Evolutionary conservation across 2,888 invertebrate genomes (phyloP).

Genomic region (Galeopsomyia nigrocyanea): DNA sequence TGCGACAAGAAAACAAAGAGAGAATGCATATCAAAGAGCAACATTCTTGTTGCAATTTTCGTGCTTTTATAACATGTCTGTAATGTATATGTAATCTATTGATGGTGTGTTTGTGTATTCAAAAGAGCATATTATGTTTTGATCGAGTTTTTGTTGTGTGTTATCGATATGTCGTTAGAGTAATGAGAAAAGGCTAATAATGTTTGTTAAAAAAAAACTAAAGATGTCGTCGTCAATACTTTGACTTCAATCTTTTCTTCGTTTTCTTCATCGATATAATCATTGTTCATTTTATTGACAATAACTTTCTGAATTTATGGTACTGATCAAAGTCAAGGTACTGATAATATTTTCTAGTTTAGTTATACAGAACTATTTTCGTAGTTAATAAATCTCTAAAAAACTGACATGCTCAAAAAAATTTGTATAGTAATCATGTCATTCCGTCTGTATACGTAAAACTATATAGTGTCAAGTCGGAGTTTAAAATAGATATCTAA

Average conservation of each 20-base stretch:
- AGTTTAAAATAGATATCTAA: constrained; percentile 14
- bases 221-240: too few species aligned
- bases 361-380: neutral
- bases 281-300: too few species aligned
- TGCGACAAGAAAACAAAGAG: constrained; percentile 65
- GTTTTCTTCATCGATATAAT: too few species aligned
- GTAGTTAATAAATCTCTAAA: constrained; percentile 9
- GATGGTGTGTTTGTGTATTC: constrained; percentile 33
- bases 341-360: neutral
- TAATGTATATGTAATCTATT: constrained; percentile 20
- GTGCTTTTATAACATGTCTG: constrained; percentile 51
- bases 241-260: too few species aligned
- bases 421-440: constrained; percentile 31
- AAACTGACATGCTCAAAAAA: constrained; percentile 43
- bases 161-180: too few species aligned
- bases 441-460: constrained; percentile 25
- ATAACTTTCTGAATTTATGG: too few species aligned
- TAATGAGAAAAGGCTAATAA: too few species aligned
- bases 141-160: neutral
- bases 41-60: constrained; percentile 42
- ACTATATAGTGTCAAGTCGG: too few species aligned
- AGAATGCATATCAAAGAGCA: constrained; percentile 61
- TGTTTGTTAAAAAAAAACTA: too few species aligned
- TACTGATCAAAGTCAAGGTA: too few species aligned
- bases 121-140: constrained; percentile 41